Evolutionary conservation across 2,888 invertebrate species (phyloP).

Genomic region (Torymus auratus): DNA sequence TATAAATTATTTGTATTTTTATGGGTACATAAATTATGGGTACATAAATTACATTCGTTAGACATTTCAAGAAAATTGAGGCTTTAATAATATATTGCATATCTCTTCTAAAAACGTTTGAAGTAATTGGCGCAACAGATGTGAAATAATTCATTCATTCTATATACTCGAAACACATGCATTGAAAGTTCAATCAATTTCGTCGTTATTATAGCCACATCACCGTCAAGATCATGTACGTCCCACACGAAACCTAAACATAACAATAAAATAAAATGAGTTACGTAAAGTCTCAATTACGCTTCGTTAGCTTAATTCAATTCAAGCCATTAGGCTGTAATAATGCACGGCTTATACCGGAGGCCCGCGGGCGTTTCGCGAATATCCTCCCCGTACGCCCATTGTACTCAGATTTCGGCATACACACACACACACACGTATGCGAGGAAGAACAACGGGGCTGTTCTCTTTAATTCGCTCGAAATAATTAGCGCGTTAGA

Average conservation of each 20-base stretch:
- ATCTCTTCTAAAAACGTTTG: too few species aligned
- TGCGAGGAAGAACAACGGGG: slow-evolving; percentile 6
- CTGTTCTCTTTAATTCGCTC: slow-evolving; percentile 30
- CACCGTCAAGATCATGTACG: neutral
- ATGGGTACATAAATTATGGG: neutral
- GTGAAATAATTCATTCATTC: too few species aligned
- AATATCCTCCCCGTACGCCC: neutral
- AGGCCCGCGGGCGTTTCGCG: neutral
- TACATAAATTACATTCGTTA: slow-evolving; percentile 7
- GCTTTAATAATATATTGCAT: neutral
- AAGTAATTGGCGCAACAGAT: too few species aligned
- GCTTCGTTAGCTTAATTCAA: slow-evolving; percentile 12
- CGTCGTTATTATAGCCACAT: too few species aligned
- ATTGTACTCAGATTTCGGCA: neutral
- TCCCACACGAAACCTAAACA: neutral
- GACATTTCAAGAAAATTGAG: neutral
- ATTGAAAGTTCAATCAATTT: too few species aligned
- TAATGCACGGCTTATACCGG: neutral
- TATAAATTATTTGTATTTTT: neutral
- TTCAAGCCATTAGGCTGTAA: slow-evolving; percentile 32
- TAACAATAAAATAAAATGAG: slow-evolving; percentile 34
- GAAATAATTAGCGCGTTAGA: slow-evolving; percentile 55
- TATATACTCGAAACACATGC: too few species aligned
- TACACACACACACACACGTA: neutral
- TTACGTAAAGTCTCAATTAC: slow-evolving; percentile 48